These are phyloP conservation scores for Pygoscelis adeliae DNA, from an alignment of 2,113 vertebrate genomes.

Conservation along the genomic window DNA sequence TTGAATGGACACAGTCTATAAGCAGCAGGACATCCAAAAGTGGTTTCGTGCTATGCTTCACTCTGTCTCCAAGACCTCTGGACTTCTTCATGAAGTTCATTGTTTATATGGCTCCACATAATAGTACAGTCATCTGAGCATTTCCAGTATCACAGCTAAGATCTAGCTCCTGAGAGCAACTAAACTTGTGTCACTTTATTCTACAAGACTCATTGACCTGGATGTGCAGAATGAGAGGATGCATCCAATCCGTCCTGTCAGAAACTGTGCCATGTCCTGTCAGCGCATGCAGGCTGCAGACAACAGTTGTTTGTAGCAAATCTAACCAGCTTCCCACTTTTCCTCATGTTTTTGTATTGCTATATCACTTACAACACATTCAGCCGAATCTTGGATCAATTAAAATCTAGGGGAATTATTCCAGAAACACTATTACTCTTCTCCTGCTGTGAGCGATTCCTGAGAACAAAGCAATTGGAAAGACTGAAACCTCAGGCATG, in stretches of 20 bases:
- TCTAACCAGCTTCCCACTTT: neutral
- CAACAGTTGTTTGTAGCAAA: neutral
- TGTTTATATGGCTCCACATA: neutral
- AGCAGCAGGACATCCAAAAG: neutral
- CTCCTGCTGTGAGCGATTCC: constrained; percentile 4
- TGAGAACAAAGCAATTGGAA: constrained; percentile 27
- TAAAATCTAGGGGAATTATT: neutral
- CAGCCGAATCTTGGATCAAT: neutral
- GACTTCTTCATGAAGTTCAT: neutral
- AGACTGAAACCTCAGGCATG: constrained; percentile 36
- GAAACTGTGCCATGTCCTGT: neutral
- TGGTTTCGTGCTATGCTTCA: neutral
- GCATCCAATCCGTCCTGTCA: neutral
- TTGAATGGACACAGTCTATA: neutral
- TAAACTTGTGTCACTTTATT: neutral
- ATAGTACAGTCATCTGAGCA: neutral
- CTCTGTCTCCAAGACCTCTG: neutral
- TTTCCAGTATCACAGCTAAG: neutral
- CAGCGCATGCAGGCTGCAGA: neutral
- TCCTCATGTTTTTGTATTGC: neutral
- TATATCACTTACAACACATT: neutral
- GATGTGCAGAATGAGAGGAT: neutral
- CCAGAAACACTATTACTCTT: constrained; percentile 42
- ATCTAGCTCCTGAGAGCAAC: neutral
- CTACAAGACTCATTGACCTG: neutral